These are phyloP conservation scores for Nematolebias whitei DNA, from an alignment of 2,113 vertebrate species.

Conservation along the genomic window DNA sequence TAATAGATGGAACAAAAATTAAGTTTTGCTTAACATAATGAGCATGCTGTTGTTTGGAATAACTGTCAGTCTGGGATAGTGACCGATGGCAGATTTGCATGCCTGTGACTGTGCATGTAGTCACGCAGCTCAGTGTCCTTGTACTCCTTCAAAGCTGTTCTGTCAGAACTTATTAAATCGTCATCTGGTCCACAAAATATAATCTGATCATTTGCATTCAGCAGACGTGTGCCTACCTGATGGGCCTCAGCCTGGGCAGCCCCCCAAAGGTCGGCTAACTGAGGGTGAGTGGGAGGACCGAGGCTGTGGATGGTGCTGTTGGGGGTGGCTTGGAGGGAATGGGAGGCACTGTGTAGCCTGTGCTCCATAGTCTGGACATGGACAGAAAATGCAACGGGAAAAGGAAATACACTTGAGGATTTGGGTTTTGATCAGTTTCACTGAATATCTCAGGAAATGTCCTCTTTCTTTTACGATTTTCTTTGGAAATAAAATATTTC, in stretches of 20 bases:
- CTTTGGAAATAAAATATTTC: neutral
- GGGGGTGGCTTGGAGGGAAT: slow-evolving; percentile 81
- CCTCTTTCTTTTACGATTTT: neutral
- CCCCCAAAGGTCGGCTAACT: slow-evolving; percentile 88
- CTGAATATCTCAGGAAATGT: neutral
- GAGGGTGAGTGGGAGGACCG: slow-evolving; percentile 83
- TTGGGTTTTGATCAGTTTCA: neutral
- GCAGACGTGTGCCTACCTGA: slow-evolving; percentile 58
- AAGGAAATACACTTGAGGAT: neutral
- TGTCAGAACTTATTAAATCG: slow-evolving; percentile 18
- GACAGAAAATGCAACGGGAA: neutral
- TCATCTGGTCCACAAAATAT: slow-evolving; percentile 14
- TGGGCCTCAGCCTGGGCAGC: slow-evolving; percentile 81
- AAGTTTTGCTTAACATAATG: slow-evolving; percentile 12
- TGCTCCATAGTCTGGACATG: slow-evolving; percentile 70
- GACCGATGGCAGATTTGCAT: slow-evolving; percentile 10
- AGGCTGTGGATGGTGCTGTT: slow-evolving; percentile 85
- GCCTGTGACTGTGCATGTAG: slow-evolving; percentile 5
- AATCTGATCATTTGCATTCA: slow-evolving; percentile 44
- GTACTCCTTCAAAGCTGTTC: slow-evolving; percentile 13
- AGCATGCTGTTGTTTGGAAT: neutral
- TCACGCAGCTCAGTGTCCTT: slow-evolving; percentile 18
- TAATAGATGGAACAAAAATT: slow-evolving; percentile 10
- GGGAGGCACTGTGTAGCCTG: slow-evolving; percentile 76
- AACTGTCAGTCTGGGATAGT: neutral